Base-by-base conservation (phyloP, 2,797 vertebrate genomes). In the Pseudomugil tenellus region DNA sequence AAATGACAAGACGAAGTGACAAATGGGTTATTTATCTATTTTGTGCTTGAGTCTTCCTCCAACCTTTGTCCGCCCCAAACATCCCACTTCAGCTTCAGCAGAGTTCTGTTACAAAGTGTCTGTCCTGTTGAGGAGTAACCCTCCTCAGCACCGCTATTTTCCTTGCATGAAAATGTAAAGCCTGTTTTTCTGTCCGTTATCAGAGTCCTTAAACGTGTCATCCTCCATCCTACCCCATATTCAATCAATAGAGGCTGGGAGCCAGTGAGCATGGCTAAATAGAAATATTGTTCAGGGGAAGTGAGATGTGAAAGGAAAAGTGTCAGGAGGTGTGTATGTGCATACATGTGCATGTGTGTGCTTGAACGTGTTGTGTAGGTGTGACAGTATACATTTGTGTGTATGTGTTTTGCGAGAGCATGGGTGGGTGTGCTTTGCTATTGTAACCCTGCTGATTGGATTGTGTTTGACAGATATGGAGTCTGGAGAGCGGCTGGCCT, bases 391-490 rank as follows among this genome's bases (percentile, higher is more conserved):
- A 67, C 70, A 32, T 74, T 72, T n/a, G 59, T 85, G 78, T 85
- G 76, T 84, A 80, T 79, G 76, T 66, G 39, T 64, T 83, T 74
- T 75, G 73, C 61, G 80, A 72, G 85, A 77, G 78, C 84, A 34
- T 48, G 77, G 59, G 67, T 73, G 78, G 70, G 77, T 85, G 86
- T 88, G 81, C 84, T 88, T 83, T 90, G 87, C 87, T 91, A 89
- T 75, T 93, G 67, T 93, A 84, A 94, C 81, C 41, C 86, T 79
- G 77, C 87, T 94, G 92, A 94, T 94, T 94, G 91, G 92, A 93
- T 94, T 94, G 91, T 93, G 86, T 93, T 94, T 94, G 93, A 91
- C 76, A 99, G 98, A 94, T 93, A 99, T 99, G 98, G 98, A 99
- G 95, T 97, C 98, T 94, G 96, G 95, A 92, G 97, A 98, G 94